Evolutionary conservation across 2,113 vertebrate species (phyloP).

Genomic region (Pterocles gutturalis): DNA sequence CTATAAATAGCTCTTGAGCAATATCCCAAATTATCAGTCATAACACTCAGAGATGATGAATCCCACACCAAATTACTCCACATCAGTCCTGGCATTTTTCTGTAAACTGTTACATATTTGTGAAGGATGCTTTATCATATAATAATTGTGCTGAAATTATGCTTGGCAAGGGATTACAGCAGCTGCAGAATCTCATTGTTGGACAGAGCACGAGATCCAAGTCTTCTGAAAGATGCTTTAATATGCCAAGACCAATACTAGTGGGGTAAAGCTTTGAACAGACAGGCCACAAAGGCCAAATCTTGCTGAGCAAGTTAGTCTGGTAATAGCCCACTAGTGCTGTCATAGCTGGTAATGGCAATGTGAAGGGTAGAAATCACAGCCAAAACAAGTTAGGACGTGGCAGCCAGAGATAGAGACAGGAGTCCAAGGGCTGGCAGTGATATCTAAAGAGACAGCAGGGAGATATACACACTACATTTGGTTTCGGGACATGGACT

Average conservation of each 20-base stretch:
- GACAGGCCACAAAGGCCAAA: neutral
- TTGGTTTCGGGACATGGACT: neutral
- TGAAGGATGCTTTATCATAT: neutral
- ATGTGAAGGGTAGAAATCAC: neutral
- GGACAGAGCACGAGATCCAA: neutral
- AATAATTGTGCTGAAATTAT: neutral
- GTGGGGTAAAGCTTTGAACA: neutral
- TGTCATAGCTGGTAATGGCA: neutral
- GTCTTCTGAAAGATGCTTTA: neutral
- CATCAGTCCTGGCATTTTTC: neutral
- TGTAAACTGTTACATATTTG: neutral
- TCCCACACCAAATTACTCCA: neutral
- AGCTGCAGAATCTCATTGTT: neutral
- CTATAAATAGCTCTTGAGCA: neutral
- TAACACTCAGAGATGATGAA: neutral
- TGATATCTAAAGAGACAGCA: neutral
- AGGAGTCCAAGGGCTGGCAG: neutral
- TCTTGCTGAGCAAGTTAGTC: neutral
- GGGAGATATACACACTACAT: accelerated
- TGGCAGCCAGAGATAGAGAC: neutral
- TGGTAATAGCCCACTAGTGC: neutral
- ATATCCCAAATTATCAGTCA: neutral
- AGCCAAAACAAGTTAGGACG: neutral
- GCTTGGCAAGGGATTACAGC: neutral
- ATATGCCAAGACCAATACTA: neutral